phyloP scores from a whole-genome alignment of 1,140 invertebrate genomes.

The Zelostemma sp. region DNA sequence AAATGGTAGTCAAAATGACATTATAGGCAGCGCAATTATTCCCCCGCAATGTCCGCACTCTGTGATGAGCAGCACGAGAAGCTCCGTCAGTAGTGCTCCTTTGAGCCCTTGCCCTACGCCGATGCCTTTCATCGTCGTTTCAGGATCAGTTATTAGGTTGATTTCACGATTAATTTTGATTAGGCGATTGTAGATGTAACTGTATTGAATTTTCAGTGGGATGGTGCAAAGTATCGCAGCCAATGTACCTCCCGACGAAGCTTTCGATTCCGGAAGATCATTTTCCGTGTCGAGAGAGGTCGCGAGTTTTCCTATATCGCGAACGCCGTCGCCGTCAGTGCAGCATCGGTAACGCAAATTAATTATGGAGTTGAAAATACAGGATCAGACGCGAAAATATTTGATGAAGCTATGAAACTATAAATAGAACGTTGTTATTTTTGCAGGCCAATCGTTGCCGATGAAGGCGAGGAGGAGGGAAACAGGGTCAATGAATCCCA shows the following conservation, averaged over 20 bases:
- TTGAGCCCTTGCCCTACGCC: constrained; percentile 79
- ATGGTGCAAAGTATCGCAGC: constrained; percentile 76
- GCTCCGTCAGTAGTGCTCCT: constrained; percentile 73
- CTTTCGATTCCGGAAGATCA: constrained; percentile 80
- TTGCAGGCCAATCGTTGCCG: constrained; percentile 40
- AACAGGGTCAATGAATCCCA: constrained; percentile 49
- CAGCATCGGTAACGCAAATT: constrained; percentile 64
- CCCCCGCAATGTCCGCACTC: constrained; percentile 80
- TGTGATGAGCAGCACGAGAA: constrained; percentile 75
- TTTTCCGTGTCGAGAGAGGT: constrained; percentile 79
- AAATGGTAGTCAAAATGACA: constrained; percentile 59
- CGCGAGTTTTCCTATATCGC: constrained; percentile 82
- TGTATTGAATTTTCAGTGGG: constrained; percentile 67
- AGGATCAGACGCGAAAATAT: neutral
- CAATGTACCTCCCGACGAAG: constrained; percentile 78
- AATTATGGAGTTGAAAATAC: constrained; percentile 3
- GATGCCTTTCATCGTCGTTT: constrained; percentile 78
- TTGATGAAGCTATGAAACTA: constrained; percentile 26
- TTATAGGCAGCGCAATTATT: constrained; percentile 70
- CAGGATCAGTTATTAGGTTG: constrained; percentile 75
- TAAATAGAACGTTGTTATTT: neutral
- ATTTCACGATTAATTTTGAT: too few species aligned
- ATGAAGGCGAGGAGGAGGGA: constrained; percentile 49
- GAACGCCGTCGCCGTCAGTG: constrained; percentile 78
- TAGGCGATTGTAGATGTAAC: too few species aligned